Base-by-base conservation (phyloP, 2,113 vertebrate genomes). In the Heliornis fulica region DNA sequence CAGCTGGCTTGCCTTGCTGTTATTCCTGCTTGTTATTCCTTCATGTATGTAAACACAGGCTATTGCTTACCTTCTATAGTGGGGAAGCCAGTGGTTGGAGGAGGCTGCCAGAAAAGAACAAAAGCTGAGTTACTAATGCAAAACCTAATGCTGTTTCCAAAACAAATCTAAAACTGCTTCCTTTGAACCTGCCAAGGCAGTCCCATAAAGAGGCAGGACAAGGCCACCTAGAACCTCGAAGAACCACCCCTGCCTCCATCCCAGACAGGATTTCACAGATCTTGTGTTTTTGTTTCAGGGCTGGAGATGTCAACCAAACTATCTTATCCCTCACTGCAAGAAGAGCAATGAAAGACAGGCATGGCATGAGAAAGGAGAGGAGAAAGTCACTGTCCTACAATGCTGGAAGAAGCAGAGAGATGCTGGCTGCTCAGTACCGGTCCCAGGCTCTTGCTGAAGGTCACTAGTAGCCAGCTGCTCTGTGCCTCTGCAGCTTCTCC, bases 51-150 rank as follows among this genome's bases (percentile, higher is more conserved):
- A 96, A 93, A 96, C 80, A 92, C 60, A 94, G 88, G 64, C 76
- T 32, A 7, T 2, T 88, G 77, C 97, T 83, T 98, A 99, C 99
- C 99, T 96, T 99, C 99, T 97, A 99, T 98, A 82, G 97, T 97
- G 31, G 97, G 98, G 91, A 99, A 98, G 77, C 98, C 97, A 89
- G 88, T 98, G 71, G 97, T 95, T 53, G 94, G 92, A 46, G 97
- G 98, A 93, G 98, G 97, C 99, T 99, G 97, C 64, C 94, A 93
- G 95, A 65, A 89, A 70, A 96, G 94, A 80, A 59, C 7, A 2
- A 95, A 79, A 51, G 50, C 48, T 41, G 22, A 20, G 19, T 96
- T 92, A 96, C 79, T 78, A 96, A 91, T 6, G 53, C 50, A 93
- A 69, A 96, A 87, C 54, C 28, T 66, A 82, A 61, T 48, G 50